phyloP scores from a whole-genome alignment of 2,797 vertebrate genomes.

The Oophaga sylvatica region DNA sequence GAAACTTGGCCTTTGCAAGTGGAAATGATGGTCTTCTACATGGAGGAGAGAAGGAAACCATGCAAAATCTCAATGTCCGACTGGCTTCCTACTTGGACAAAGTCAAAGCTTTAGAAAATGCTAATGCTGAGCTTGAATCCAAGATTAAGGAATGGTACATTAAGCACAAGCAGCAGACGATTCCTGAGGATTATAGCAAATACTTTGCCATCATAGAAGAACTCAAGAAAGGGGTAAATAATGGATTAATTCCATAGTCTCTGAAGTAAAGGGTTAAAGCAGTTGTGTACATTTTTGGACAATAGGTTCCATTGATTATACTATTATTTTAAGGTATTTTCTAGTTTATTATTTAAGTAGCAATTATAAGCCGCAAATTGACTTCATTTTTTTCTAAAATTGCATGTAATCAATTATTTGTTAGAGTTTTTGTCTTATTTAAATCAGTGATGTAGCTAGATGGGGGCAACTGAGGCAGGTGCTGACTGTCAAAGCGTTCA shows the following conservation, averaged over 20 bases:
- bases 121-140: conserved; percentile 45
- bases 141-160: conserved; percentile 63
- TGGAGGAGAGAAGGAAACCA: conserved; percentile 50
- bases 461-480: no score
- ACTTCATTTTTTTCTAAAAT: no score
- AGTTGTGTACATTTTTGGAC: neutral
- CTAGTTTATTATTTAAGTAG: neutral
- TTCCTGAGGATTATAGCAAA: conserved; percentile 73
- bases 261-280: neutral
- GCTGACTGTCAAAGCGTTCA: no score
- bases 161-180: conserved; percentile 71
- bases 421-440: no score
- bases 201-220: conserved; percentile 72
- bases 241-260: neutral
- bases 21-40: conserved; percentile 31
- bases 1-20: neutral
- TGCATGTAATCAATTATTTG: no score
- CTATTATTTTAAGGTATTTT: neutral
- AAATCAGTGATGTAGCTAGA: no score
- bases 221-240: conserved; percentile 77
- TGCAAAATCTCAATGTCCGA: conserved; percentile 48
- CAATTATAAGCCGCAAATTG: no score
- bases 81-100: conserved; percentile 51
- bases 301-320: neutral
- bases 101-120: conserved; percentile 36